Evolutionary conservation across 2,888 invertebrate species (phyloP).

Genomic region (Latheticus oryzae): DNA sequence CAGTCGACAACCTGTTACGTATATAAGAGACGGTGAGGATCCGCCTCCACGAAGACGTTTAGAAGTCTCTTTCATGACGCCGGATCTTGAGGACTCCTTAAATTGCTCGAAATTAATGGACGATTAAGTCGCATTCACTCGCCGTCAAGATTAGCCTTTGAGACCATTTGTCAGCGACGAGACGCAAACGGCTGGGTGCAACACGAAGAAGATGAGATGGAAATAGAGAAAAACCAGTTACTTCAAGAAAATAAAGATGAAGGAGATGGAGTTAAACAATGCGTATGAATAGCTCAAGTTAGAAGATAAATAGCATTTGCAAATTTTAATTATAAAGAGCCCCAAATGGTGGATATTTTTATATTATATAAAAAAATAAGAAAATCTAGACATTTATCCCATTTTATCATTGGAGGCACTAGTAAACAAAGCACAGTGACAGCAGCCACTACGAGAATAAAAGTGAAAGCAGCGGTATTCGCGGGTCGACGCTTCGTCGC

Average conservation of each 20-base stretch:
- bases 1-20: conserved; percentile 56
- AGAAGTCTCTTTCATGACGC: conserved; percentile 36
- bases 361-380: no score
- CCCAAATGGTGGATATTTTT: no score
- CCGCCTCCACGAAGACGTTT: conserved; percentile 14
- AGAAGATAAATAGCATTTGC: no score
- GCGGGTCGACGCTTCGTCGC: conserved; percentile 42
- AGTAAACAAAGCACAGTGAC: no score
- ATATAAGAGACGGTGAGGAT: conserved; percentile 26
- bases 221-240: no score
- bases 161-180: conserved; percentile 39
- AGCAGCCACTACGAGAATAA: conserved; percentile 47
- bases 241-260: no score
- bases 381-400: no score
- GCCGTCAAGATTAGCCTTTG: conserved; percentile 35
- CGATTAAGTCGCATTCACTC: conserved; percentile 50
- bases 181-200: no score
- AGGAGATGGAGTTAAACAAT: no score
- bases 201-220: neutral
- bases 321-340: no score
- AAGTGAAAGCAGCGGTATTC: conserved; percentile 46
- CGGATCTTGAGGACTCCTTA: conserved; percentile 40
- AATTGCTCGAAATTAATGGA: conserved; percentile 51
- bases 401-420: no score
- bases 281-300: no score